Percentiles rank a stretch among this genome's conserved stretches.
Evolutionary conservation across 2,888 invertebrate genomes (phyloP).

Genomic region (Agonopterix heracliana): DNA sequence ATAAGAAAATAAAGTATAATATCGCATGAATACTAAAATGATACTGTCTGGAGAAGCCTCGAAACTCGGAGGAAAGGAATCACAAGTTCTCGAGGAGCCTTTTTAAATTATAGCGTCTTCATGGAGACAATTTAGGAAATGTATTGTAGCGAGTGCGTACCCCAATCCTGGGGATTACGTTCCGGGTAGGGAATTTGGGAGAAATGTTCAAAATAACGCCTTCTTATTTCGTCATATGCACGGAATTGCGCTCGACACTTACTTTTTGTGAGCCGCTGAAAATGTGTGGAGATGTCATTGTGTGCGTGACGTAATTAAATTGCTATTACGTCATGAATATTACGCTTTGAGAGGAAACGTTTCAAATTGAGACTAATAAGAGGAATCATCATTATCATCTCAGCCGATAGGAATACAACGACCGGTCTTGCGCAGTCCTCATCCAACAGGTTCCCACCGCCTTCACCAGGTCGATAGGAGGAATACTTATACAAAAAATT

Average conservation of each 20-base stretch:
- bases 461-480: no score
- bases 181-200: slow-evolving; percentile 9
- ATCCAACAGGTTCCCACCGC: no score
- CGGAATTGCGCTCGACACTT: slow-evolving; percentile 7
- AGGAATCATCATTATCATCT: no score
- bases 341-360: no score
- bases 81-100: slow-evolving; percentile 18
- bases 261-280: slow-evolving; percentile 6
- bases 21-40: no score
- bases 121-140: slow-evolving; percentile 62
- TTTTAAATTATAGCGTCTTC: slow-evolving; percentile 63
- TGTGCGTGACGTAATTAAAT: slow-evolving; percentile 1
- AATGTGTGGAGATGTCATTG: neutral
- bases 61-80: slow-evolving; percentile 1
- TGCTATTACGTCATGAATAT: neutral
- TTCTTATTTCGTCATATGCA: slow-evolving; percentile 10
- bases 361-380: no score
- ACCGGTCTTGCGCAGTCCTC: no score
- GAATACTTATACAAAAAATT: no score
- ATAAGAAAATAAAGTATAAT: no score
- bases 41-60: no score
- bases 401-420: no score
- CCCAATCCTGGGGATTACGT: slow-evolving; percentile 38
- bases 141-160: slow-evolving; percentile 42
- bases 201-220: slow-evolving; percentile 9